Evolutionary conservation across 1,140 invertebrate species (phyloP).

Genomic region (Andricus grossulariae): DNA sequence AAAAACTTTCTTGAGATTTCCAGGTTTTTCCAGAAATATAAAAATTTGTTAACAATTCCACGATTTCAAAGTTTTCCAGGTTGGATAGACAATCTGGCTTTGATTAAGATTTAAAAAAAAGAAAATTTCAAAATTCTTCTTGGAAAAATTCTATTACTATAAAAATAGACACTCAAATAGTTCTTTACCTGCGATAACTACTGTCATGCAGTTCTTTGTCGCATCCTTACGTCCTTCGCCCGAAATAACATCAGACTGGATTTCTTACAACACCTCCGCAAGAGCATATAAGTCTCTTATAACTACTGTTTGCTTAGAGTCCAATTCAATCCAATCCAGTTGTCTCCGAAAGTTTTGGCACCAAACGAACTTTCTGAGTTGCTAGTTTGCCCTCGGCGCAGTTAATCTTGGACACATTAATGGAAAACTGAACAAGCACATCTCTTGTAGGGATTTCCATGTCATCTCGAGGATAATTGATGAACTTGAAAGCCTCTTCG

Average conservation of each 20-base stretch:
- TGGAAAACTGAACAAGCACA: conserved; percentile 81
- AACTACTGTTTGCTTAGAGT: conserved; percentile 83
- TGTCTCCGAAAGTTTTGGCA: conserved; percentile 83
- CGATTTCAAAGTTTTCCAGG: no score
- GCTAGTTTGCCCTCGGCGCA: no score
- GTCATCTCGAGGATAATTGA: conserved; percentile 84
- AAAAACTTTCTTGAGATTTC: no score
- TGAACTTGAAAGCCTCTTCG: conserved; percentile 82
- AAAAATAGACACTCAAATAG: no score
- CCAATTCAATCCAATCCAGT: conserved; percentile 81
- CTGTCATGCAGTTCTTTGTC: conserved; percentile 81
- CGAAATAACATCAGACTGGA: no score
- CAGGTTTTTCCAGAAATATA: no score
- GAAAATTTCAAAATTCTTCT: conserved; percentile 36
- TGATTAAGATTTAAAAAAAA: no score
- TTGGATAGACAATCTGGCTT: no score
- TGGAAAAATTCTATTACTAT: not conserved
- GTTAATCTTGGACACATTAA: conserved; percentile 78
- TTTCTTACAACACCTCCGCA: conserved; percentile 79
- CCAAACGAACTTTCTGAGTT: no score
- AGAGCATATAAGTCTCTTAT: no score
- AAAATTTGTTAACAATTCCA: no score
- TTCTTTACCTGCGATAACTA: conserved; percentile 77
- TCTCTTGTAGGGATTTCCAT: conserved; percentile 81
- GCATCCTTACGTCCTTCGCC: conserved; percentile 82